Evolutionary conservation across 2,888 invertebrate genomes (phyloP).

Genomic region (Callyntrura sp.): DNA sequence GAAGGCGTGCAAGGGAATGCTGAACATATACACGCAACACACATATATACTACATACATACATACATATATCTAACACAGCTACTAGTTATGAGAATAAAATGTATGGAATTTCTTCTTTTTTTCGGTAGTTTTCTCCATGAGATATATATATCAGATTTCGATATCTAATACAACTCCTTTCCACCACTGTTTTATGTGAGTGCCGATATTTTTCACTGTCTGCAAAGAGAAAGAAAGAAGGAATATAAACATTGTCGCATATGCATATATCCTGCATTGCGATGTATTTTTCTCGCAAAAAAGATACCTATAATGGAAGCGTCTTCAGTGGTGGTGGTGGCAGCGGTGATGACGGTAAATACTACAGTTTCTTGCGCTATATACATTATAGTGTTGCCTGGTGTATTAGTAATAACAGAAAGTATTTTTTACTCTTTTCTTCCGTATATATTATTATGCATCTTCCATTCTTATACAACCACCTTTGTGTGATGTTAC

Average conservation of each 20-base stretch:
- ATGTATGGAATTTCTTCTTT: conserved; percentile 38
- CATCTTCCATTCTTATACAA: conserved; percentile 8
- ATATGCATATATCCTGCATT: too few species aligned
- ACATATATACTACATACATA: neutral
- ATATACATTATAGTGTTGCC: neutral
- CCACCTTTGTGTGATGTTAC: conserved; percentile 46
- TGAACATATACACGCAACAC: too few species aligned
- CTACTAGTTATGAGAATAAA: conserved; percentile 12
- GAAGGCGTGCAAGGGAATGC: neutral
- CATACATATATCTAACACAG: neutral
- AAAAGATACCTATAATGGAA: neutral
- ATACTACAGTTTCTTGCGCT: neutral
- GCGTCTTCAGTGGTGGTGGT: neutral
- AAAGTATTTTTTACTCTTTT: conserved; percentile 11
- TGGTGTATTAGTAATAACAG: neutral
- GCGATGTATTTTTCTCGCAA: neutral
- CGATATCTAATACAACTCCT: neutral
- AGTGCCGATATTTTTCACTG: neutral
- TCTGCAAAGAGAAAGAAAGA: neutral
- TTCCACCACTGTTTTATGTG: too few species aligned
- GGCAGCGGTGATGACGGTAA: conserved; percentile 2
- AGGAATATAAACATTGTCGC: neutral
- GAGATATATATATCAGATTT: neutral
- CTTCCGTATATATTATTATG: neutral
- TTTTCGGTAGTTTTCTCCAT: neutral